Evolutionary conservation across 1,140 invertebrate genomes (phyloP).

Genomic region (Pseudomyrmex sp.): DNA sequence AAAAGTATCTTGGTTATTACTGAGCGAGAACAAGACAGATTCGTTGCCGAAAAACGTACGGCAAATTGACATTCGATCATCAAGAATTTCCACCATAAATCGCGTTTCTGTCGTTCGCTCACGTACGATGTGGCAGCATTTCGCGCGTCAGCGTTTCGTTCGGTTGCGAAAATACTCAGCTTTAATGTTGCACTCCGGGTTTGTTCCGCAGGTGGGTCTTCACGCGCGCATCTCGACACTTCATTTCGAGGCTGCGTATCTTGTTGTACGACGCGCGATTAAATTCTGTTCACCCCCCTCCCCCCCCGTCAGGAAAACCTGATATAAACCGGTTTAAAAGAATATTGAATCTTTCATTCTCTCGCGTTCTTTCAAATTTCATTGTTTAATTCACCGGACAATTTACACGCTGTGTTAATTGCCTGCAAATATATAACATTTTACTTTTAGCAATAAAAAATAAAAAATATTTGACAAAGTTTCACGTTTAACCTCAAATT

Average conservation of each 20-base stretch:
- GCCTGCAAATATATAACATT: conserved; percentile 10
- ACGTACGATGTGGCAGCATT: not conserved
- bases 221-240: conserved; percentile 16
- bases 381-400: conserved; percentile 13
- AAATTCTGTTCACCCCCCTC: conserved; percentile 35
- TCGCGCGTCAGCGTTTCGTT: conserved; percentile 9
- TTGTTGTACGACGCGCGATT: conserved; percentile 23
- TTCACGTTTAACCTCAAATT: not conserved
- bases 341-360: conserved; percentile 32
- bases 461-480: conserved; percentile 4
- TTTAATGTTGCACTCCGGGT: conserved; percentile 16
- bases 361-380: not conserved
- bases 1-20: not conserved
- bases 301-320: not conserved
- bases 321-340: conserved; percentile 31
- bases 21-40: not conserved
- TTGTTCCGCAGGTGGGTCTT: not conserved
- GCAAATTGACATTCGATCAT: conserved; percentile 35
- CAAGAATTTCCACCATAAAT: conserved; percentile 24
- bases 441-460: not conserved
- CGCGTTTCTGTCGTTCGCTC: not conserved
- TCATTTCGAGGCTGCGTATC: conserved; percentile 25
- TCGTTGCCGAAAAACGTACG: conserved; percentile 5
- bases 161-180: not conserved
- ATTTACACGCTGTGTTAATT: not conserved